Evolutionary conservation across 2,888 invertebrate genomes (phyloP), one percentile per base, ranked within the genome.

Genomic region (Agrochola litura): DNA sequence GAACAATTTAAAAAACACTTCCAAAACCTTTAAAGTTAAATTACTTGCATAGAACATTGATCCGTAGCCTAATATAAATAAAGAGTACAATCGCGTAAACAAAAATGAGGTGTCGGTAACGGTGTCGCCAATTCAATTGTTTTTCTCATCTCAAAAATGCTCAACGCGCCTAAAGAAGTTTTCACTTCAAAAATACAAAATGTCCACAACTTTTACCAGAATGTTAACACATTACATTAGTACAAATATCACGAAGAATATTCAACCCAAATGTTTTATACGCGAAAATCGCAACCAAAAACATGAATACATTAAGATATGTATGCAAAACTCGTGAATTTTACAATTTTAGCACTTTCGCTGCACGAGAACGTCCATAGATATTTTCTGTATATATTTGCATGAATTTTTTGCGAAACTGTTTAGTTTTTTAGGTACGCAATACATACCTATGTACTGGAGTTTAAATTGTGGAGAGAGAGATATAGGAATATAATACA

Each of bases 231-330:
- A 67, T 52, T 43, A 49, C 46, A 63, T 37, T 22, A 41, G 30
- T 73, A 22, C 14, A 84, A 49, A 73, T 37, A 67, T 52, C 67
- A 41, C 52, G 6, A 71, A 63, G 52, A 65, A 73, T 67, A 16
- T 63, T 61, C 52, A 37, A 49, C 10, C 12, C 14, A n/a, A 58
- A 73, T 73, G 70, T 76, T 81, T 76, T 60, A 37, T 71, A 75
- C 64, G 46, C 10, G 60, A 71, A 79, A 56, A 74, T 70, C 68
- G n/a, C 74, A 37, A 25, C 72, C 46, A 73, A 73, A 85, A 71
- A 83, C 73, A 83, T 77, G 85, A 76, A 86, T 85, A 76, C 63
- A 74, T 83, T 78, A 78, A 77, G 84, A 83, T 85, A 76, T 49
- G 73, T 65, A 79, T 85, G 81, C 71, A 73, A 81, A 86, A 84